Conservation (phyloP, 2,888 invertebrate species). For the Orthonychiurus folsomi region DNA sequence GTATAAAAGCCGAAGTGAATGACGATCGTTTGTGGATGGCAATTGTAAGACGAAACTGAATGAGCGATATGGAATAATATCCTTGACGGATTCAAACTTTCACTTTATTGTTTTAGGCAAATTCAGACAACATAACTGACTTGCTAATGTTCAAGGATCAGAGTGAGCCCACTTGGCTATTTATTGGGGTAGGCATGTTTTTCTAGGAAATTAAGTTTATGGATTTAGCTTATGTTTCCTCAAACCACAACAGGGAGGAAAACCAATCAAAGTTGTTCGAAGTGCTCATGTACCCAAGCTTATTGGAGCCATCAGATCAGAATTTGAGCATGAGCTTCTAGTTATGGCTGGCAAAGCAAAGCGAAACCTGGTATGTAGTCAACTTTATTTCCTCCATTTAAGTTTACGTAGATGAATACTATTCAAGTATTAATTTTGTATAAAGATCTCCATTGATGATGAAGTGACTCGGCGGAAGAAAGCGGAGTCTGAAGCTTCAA, state of each 20-base stretch:
- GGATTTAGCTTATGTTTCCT: neutral
- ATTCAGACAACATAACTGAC: slow-evolving; percentile 32
- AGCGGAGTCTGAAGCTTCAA: slow-evolving; percentile 30
- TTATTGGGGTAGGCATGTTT: slow-evolving; percentile 23
- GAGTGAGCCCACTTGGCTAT: slow-evolving; percentile 37
- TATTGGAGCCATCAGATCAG: slow-evolving; percentile 24
- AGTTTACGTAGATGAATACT: neutral
- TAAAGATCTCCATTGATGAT: slow-evolving; percentile 35
- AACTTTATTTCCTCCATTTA: neutral
- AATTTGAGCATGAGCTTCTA: slow-evolving; percentile 32
- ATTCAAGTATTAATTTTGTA: neutral
- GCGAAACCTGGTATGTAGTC: slow-evolving; percentile 15
- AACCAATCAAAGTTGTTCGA: slow-evolving; percentile 34
- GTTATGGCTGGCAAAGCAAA: slow-evolving; percentile 31
- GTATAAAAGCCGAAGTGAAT: slow-evolving; percentile 34
- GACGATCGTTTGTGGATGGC: slow-evolving; percentile 32
- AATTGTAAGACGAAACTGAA: slow-evolving; percentile 15
- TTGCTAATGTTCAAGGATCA: slow-evolving; percentile 34
- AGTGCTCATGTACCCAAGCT: slow-evolving; percentile 34
- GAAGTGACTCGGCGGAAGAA: slow-evolving; percentile 28
- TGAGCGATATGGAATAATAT: neutral
- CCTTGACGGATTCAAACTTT: neutral
- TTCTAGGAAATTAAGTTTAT: neutral
- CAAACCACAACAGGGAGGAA: slow-evolving; percentile 30
- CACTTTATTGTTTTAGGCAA: slow-evolving; percentile 16